Base-by-base conservation (phyloP, 2,113 vertebrate genomes). In the Cnemophilus loriae region DNA sequence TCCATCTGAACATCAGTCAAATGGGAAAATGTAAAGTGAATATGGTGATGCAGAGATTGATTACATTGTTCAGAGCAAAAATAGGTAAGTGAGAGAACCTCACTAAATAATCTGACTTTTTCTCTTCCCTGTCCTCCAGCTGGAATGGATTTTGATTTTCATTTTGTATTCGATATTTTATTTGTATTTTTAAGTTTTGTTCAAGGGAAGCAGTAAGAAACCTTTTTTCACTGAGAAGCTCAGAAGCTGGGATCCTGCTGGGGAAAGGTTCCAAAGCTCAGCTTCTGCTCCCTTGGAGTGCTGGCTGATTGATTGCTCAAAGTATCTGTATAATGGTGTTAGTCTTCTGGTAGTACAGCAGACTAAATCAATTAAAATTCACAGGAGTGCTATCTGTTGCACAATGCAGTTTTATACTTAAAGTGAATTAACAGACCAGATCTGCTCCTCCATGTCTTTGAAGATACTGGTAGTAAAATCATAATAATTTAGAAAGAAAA, bases 361-460 rank as follows among this genome's bases (percentile, higher is more conserved):
- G 46, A 91, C 52, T 71, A 90, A 89, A 94, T 75, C 35, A 95
- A 93, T 95, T 96, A 96, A 97, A 93, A 95, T 89, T 96, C 83
- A 87, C 60, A 61, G 50, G 56, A 85, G 35, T 86, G 63, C 42
- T 95, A 28, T 79, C 61, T 82, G n/a, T 87, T 92, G 74, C 53
- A 78, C 32, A 81, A 44, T n/a, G 26, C 49, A 92, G 41, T 69
- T 94, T 88, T 90, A 77, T 46, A 39, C 76, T 61, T 69, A 77
- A 93, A 59, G 41, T 81, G 70, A 92, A 65, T 67, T 77, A 84
- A 57, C 79, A 97, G 52, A 59, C 32, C 23, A 44, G 37, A 75
- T 81, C 37, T 75, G 18, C 10, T 94, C 17, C 78, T 94, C 53
- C 17, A 56, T 46, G 56, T 35, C 64, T 93, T 92, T 94, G 46